Evolutionary conservation across 2,113 vertebrate genomes (phyloP), one percentile per base, ranked within the genome.

Genomic region (Saimiri boliviensis): DNA sequence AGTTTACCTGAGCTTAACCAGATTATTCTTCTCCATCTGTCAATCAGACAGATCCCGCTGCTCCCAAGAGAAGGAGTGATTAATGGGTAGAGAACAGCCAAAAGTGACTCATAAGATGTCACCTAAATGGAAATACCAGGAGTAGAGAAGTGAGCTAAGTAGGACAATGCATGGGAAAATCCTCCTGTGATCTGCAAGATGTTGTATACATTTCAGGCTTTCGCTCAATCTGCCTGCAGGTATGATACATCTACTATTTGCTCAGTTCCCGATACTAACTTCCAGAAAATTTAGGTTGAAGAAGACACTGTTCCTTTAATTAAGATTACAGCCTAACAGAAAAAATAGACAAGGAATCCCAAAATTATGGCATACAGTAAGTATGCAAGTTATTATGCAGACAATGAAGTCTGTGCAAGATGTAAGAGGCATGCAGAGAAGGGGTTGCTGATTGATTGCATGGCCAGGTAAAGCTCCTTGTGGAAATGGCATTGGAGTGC

Each of bases 251-350:
- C 60, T 74, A 86, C 49, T 58, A 8, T 82, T 85, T 76, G 42
- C 37, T 95, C n/a, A 68, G 84, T 89, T 63, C 32, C 47, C 71
- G 1, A 37, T 11, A 58, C 79, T 54, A 45, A 4, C 54, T 86
- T 94, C n/a, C 73, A 94, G 66, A 47, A 94, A 89, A 80, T 70
- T 89, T 25, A 79, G 60, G 23, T 49, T 85, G 56, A 93, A 60
- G 25, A 74, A 47, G 42, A 63, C 87, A 63, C 54, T 40, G 9
- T 74, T 87, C 21, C 27, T 70, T 73, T 68, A 73, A 21, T 90
- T 82, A 40, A 79, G 74, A 90, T 89, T 92, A 86, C 8, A 86
- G 49, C 86, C 84, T 77, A 47, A 16, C 13, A 92, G 37, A 45
- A 84, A n/a, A 80, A 74, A 90, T 5, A 85, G 30, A 60, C 42